Conservation (phyloP, 1,140 invertebrate genomes). For the Euschistus heros region DNA sequence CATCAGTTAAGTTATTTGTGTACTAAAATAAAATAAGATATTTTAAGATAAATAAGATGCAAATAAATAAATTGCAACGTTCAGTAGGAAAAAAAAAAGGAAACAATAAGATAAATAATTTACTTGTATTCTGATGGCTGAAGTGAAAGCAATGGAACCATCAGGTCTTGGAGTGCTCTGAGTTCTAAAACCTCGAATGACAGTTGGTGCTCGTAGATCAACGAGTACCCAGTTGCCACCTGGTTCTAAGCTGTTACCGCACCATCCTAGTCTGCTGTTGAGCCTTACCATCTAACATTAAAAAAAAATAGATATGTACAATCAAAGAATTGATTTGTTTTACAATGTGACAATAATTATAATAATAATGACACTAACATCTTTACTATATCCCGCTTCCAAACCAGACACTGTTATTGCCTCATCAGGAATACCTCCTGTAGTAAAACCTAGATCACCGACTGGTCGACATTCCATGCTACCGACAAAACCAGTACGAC, state of each 20-base stretch:
- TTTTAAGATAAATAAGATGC: slow-evolving; percentile 1
- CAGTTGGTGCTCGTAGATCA: slow-evolving; percentile 80
- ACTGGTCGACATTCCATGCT: slow-evolving; percentile 82
- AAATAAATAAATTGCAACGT: not conserved
- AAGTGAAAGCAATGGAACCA: slow-evolving; percentile 72
- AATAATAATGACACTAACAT: slow-evolving; percentile 42
- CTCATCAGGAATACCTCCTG: slow-evolving; percentile 79
- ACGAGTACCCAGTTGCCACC: slow-evolving; percentile 80
- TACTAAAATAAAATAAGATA: slow-evolving; percentile 45
- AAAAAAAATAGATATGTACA: not conserved
- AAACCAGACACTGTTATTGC: slow-evolving; percentile 75
- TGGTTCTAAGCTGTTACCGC: slow-evolving; percentile 69
- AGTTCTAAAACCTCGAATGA: slow-evolving; percentile 79
- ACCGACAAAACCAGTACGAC: slow-evolving; percentile 69
- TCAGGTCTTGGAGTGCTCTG: slow-evolving; percentile 70
- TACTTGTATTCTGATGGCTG: slow-evolving; percentile 66
- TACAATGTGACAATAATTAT: not conserved
- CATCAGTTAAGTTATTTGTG: slow-evolving; percentile 77
- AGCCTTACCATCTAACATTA: slow-evolving; percentile 56
- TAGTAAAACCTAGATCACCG: slow-evolving; percentile 75
- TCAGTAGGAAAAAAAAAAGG: not conserved
- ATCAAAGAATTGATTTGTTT: slow-evolving; percentile 9
- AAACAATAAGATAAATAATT: not conserved
- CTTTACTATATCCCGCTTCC: slow-evolving; percentile 70
- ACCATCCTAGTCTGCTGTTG: slow-evolving; percentile 77